phyloP scores from a whole-genome alignment of 2,113 vertebrate genomes.

The Corvus moneduloides region DNA sequence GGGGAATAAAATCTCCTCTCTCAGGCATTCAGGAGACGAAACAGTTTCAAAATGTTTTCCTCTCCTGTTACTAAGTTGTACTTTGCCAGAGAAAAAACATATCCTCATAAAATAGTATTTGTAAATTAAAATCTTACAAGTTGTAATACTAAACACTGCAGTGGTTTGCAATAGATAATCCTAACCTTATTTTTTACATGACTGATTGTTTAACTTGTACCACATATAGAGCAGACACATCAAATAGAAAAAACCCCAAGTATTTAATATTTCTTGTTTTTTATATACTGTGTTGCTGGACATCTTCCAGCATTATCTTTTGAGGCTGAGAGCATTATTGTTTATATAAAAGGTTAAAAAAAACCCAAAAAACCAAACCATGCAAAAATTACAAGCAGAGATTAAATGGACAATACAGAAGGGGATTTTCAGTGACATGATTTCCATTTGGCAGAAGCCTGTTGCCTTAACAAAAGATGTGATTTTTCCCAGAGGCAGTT shows the following conservation, averaged over 20 bases:
- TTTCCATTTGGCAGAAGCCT: conserved; percentile 15
- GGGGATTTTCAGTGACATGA: not conserved
- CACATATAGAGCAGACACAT: not conserved
- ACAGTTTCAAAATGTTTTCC: too few species aligned
- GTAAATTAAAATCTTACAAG: not conserved
- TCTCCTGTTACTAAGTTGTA: too few species aligned
- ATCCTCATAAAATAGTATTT: not conserved
- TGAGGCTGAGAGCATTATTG: not conserved
- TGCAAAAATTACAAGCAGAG: not conserved
- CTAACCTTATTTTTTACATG: not conserved
- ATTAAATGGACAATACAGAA: not conserved
- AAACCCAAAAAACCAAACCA: not conserved
- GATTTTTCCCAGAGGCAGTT: not conserved
- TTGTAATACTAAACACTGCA: not conserved
- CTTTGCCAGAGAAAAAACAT: too few species aligned
- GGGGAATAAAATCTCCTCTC: too few species aligned
- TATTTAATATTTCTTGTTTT: not conserved
- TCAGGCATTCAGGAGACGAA: too few species aligned
- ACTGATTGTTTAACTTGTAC: not conserved
- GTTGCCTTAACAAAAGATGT: not conserved
- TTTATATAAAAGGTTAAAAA: not conserved
- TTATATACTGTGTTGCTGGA: not conserved
- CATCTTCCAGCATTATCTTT: not conserved
- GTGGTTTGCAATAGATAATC: not conserved
- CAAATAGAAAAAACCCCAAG: not conserved